Base-by-base conservation (phyloP, 2,797 vertebrate genomes). In the Chiropotes sagulatus region DNA sequence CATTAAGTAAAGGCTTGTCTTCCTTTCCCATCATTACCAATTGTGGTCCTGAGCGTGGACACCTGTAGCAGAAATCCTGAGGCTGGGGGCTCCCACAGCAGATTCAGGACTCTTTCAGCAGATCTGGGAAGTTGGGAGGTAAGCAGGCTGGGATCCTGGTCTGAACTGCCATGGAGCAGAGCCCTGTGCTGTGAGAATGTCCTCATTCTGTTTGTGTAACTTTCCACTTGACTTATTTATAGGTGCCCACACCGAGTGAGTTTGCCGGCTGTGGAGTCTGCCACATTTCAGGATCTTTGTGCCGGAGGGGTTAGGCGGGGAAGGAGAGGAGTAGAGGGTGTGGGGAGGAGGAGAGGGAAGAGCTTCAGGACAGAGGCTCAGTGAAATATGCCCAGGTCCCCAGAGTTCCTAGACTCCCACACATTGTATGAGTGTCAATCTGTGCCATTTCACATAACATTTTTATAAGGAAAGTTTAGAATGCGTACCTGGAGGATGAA, bases 141-240 rank as follows among this genome's bases (percentile, higher is more conserved):
- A 8, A 30, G n/a, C 12, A 44, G 48, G 14, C 5, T 75, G 50
- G 44, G 17, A 64, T 26, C 4, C 52, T 75, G 39, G 26, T 57
- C 76, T 9, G 17, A 57, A 46, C 46, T 39, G 41, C 24, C 20
- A 11, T 22, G 52, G 30, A 93, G 4, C 81, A 82, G 19, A 81
- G 46, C 50, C 26, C 15, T 30, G 4, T 72, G 94, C 90, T 83
- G 19, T 20, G 81, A 22, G n/a, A n/a, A 67, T 93, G 95, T 67
- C 75, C 88, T 92, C 85, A 19, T 88, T 93, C 46, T 72, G 24
- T 10, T 96, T 96, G 26, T 80, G 61, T 8, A 13, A 94, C 80
- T 82, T 33, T 82, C 83, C 94, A 39, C 2, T 54, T 89, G 93
- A 46, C 88, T 96, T 96, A 52, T 86, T 97, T 96, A 67, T 93